phyloP scores from a whole-genome alignment of 2,888 invertebrate species.

The Halictus ligatus region DNA sequence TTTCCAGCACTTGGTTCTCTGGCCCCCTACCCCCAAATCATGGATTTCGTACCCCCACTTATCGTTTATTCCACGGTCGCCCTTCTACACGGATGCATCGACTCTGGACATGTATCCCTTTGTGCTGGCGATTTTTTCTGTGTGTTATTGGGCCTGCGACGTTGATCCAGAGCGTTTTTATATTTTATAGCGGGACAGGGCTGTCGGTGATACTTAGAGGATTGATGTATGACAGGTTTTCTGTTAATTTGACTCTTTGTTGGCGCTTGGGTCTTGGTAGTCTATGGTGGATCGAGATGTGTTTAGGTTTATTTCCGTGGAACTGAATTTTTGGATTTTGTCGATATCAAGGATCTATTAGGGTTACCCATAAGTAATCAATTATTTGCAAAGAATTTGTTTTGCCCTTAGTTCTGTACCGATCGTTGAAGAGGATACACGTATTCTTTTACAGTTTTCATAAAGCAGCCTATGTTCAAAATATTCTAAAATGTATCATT shows the following conservation, averaged over 20 bases:
- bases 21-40: conserved; percentile 71
- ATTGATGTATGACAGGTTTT: conserved; percentile 38
- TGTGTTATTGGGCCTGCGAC: neutral
- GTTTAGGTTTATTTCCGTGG: neutral
- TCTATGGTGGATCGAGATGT: neutral
- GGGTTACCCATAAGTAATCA: too few species aligned
- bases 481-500: too few species aligned
- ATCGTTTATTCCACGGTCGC: conserved; percentile 28
- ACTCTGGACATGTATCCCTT: conserved; percentile 55
- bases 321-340: neutral
- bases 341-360: neutral
- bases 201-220: conserved; percentile 19
- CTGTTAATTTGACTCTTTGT: neutral
- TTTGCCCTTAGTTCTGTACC: too few species aligned
- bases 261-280: neutral
- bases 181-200: neutral
- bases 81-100: conserved; percentile 42
- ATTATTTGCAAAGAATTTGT: too few species aligned
- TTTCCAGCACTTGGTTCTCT: conserved; percentile 38
- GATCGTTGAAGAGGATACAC: too few species aligned
- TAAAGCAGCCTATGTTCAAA: too few species aligned
- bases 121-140: conserved; percentile 39
- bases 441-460: too few species aligned
- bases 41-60: conserved; percentile 65
- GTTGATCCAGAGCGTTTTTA: neutral